Conservation (phyloP, 2,113 vertebrate species). For the Nesospiza acunhae region DNA sequence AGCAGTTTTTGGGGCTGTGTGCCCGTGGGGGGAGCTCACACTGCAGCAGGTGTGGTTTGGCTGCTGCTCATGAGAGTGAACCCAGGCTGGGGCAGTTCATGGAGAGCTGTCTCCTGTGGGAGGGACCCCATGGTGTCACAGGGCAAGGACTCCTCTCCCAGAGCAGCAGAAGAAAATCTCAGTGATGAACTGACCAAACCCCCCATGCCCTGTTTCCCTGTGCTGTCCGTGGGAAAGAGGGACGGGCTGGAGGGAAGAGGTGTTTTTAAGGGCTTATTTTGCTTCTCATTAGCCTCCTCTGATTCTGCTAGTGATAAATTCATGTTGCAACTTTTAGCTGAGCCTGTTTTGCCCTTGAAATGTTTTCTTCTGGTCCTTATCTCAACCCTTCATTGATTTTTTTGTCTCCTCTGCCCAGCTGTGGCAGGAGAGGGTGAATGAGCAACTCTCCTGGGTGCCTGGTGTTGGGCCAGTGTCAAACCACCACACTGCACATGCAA, state of each 20-base stretch:
- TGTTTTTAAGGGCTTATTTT: not conserved
- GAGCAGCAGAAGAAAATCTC: not conserved
- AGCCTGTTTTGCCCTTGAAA: not conserved
- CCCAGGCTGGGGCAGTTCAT: rapidly evolving
- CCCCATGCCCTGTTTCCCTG: not conserved
- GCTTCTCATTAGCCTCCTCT: not conserved
- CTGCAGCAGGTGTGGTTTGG: not conserved
- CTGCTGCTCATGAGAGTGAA: not conserved
- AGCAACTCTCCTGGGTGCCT: rapidly evolving
- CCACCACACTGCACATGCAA: rapidly evolving
- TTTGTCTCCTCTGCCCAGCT: not conserved
- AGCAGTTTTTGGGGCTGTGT: not conserved
- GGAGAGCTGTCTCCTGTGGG: not conserved
- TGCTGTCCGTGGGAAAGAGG: not conserved
- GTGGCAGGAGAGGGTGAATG: not conserved
- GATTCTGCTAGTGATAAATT: not conserved
- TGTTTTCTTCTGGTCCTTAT: not conserved
- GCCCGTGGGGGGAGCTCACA: rapidly evolving
- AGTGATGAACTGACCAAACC: not conserved
- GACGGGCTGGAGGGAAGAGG: rapidly evolving
- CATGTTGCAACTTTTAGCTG: not conserved
- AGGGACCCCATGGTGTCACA: not conserved
- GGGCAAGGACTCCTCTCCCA: too few relatives aligned
- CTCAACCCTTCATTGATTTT: not conserved
- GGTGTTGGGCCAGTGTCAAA: not conserved